These are phyloP conservation scores for Guaruba guarouba DNA, from an alignment of 2,113 vertebrate species.

Conservation along the genomic window DNA sequence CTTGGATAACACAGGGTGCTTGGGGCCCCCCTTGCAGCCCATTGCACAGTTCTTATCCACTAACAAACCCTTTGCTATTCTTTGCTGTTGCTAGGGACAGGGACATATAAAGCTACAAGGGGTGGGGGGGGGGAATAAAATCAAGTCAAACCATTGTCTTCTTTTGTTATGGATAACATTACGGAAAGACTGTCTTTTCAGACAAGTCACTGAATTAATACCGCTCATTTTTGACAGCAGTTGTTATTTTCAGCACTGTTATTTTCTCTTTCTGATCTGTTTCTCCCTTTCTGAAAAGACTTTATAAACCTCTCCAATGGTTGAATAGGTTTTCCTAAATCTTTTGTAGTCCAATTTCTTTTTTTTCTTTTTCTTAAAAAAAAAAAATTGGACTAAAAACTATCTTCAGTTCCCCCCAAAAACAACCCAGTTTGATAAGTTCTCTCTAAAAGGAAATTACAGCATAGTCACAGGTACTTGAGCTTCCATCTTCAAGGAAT, in stretches of 20 bases:
- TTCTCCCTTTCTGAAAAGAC: background rate
- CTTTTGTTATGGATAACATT: background rate
- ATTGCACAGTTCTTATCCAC: background rate
- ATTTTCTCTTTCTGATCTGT: background rate
- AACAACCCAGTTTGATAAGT: background rate
- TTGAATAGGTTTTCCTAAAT: background rate
- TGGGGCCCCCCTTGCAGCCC: background rate
- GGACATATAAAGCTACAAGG: background rate
- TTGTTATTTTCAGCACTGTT: background rate
- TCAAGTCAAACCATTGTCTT: conserved; percentile 36
- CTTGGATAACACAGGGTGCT: background rate
- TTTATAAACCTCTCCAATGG: background rate
- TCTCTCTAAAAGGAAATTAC: background rate
- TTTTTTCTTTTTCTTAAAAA: no score
- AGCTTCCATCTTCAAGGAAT: conserved; percentile 40
- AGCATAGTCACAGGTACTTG: background rate
- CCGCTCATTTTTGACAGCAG: background rate
- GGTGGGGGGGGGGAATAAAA: background rate
- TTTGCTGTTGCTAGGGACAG: conserved; percentile 41
- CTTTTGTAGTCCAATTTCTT: background rate
- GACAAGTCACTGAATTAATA: conserved; percentile 12
- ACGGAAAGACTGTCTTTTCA: conserved; percentile 36
- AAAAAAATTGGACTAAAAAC: background rate
- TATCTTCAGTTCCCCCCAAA: background rate
- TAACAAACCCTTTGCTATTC: conserved; percentile 15